These are phyloP conservation scores for Phataginus tetradactyla DNA, from an alignment of 2,797 vertebrate genomes.

Conservation along the genomic window DNA sequence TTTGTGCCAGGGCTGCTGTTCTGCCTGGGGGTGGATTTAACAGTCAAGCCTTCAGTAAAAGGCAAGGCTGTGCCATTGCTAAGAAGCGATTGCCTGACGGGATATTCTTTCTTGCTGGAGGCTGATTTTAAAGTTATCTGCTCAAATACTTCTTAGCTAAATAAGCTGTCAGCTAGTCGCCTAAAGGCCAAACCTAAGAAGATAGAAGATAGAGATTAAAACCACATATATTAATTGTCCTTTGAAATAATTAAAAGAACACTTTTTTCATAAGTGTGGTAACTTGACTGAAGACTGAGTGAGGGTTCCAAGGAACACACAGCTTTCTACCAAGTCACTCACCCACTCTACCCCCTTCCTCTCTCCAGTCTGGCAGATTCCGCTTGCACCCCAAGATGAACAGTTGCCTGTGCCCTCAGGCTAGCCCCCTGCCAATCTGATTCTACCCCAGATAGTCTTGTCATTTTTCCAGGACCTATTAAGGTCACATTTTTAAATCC, in stretches of 20 bases:
- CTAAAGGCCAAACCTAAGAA: not conserved
- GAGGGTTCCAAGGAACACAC: not conserved
- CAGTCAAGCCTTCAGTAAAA: not conserved
- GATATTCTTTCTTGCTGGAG: not conserved
- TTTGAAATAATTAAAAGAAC: not conserved
- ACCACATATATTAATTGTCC: not conserved
- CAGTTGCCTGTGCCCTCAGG: not conserved
- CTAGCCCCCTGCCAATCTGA: not conserved
- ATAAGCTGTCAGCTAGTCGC: not conserved
- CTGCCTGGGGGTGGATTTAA: not conserved
- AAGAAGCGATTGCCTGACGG: not conserved
- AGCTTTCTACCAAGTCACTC: not conserved
- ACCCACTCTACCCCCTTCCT: too few species aligned
- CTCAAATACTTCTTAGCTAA: not conserved
- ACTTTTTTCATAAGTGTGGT: not conserved
- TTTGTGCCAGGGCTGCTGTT: not conserved
- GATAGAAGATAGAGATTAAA: not conserved
- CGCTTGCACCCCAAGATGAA: not conserved
- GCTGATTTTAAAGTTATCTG: not conserved
- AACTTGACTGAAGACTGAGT: not conserved
- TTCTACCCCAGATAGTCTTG: not conserved
- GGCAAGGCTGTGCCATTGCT: not conserved
- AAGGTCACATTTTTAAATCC: not conserved
- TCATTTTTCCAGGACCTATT: not conserved
- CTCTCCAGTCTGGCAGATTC: not conserved